phyloP scores from a whole-genome alignment of 2,113 vertebrate genomes.

The Trichomycterus rosablanca region DNA sequence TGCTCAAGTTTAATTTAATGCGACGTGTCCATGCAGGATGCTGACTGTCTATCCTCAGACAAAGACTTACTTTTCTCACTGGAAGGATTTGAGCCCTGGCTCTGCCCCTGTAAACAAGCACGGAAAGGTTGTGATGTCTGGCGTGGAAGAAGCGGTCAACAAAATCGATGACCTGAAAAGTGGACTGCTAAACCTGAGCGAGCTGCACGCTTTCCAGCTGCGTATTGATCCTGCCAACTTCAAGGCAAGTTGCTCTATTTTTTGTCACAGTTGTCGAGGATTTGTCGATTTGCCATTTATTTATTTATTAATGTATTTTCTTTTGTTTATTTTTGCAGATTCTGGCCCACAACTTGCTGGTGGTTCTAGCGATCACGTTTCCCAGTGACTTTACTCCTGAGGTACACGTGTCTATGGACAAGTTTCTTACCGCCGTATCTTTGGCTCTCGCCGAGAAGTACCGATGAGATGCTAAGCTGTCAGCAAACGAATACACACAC shows the following conservation, averaged over 20 bases:
- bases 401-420: constrained; percentile 42
- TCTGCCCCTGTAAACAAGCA: no score
- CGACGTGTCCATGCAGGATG: constrained; percentile 55
- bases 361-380: constrained; percentile 26
- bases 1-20: no score
- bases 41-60: constrained; percentile 62
- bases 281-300: not conserved
- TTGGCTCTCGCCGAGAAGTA: no score
- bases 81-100: no score
- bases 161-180: constrained; percentile 33
- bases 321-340: constrained; percentile 28
- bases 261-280: no score
- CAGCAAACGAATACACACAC: no score
- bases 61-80: constrained; percentile 79
- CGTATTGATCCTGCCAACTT: constrained; percentile 47
- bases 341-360: constrained; percentile 33
- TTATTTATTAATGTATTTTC: not conserved
- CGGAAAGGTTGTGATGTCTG: no score
- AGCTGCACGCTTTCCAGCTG: constrained; percentile 44
- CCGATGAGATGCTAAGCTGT: no score
- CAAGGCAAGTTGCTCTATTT: constrained; percentile 32
- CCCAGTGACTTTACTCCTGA: constrained; percentile 40
- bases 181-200: constrained; percentile 25
- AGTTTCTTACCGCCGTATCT: constrained; percentile 41
- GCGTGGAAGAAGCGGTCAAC: constrained; percentile 13